Evolutionary conservation across 2,888 invertebrate genomes (phyloP).

Genomic region (Coenonympha glycerion): DNA sequence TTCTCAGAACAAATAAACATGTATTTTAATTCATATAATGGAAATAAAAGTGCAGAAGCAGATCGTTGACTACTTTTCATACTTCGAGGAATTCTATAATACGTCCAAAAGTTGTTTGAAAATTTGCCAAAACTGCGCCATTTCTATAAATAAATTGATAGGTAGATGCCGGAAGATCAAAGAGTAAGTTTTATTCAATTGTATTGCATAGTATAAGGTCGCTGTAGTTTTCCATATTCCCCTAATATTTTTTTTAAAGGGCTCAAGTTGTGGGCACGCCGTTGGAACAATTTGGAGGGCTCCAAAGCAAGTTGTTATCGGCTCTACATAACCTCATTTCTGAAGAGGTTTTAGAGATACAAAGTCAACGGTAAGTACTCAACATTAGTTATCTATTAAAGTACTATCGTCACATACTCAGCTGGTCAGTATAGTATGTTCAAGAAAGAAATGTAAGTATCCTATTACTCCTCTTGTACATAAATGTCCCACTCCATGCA

Average conservation of each 20-base stretch:
- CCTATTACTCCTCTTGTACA: too few species aligned
- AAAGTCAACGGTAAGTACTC: slow-evolving; percentile 60
- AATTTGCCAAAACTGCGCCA: slow-evolving; percentile 68
- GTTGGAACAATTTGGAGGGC: slow-evolving; percentile 57
- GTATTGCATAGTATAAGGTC: slow-evolving; percentile 9
- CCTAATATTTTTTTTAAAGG: slow-evolving; percentile 46
- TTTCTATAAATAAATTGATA: slow-evolving; percentile 70
- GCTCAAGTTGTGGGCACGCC: slow-evolving; percentile 59
- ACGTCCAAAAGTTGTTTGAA: slow-evolving; percentile 66
- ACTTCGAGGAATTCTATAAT: slow-evolving; percentile 66
- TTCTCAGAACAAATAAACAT: slow-evolving; percentile 21
- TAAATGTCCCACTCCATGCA: too few species aligned
- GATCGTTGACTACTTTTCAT: slow-evolving; percentile 70
- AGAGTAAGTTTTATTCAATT: slow-evolving; percentile 50
- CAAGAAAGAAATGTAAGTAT: too few species aligned
- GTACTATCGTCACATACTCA: too few species aligned
- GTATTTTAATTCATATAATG: slow-evolving; percentile 44
- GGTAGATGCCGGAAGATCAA: slow-evolving; percentile 69
- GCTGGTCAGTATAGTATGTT: too few species aligned
- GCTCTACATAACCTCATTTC: slow-evolving; percentile 59
- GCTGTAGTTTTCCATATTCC: not conserved
- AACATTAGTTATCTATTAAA: slow-evolving; percentile 4
- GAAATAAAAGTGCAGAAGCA: slow-evolving; percentile 70
- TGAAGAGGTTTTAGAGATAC: slow-evolving; percentile 58
- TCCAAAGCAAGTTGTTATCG: slow-evolving; percentile 58